Conservation (phyloP, 2,113 vertebrate species). For the Lophotis ruficrista region DNA sequence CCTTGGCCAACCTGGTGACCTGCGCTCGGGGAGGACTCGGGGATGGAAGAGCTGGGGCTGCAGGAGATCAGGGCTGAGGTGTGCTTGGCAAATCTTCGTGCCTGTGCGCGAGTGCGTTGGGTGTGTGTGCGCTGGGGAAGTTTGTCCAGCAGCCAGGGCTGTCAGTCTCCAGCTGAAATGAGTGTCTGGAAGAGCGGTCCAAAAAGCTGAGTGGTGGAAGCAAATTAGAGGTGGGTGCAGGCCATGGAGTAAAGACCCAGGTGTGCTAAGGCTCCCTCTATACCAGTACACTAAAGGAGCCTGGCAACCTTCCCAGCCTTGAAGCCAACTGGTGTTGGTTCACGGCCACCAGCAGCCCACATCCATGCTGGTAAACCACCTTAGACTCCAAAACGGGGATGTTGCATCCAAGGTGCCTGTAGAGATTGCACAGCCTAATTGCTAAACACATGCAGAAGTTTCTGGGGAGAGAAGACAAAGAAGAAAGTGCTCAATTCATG, state of each 20-base stretch:
- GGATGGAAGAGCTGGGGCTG: slow-evolving; percentile 34
- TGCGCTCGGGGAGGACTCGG: neutral
- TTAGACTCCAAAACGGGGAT: neutral
- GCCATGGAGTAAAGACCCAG: neutral
- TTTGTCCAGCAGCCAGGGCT: neutral
- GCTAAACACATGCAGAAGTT: neutral
- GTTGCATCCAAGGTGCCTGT: neutral
- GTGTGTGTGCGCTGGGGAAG: neutral
- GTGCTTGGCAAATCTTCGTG: neutral
- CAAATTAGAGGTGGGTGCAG: neutral
- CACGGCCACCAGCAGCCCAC: neutral
- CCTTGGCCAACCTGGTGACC: slow-evolving; percentile 20
- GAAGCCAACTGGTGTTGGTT: neutral
- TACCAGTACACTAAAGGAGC: neutral
- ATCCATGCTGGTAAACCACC: neutral
- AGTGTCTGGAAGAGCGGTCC: neutral
- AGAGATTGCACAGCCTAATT: neutral
- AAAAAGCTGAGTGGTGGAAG: neutral
- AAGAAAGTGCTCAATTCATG: neutral
- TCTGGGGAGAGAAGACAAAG: neutral
- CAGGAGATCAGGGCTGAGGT: slow-evolving; percentile 55
- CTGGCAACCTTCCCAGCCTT: neutral
- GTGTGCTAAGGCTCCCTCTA: neutral
- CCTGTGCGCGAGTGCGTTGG: neutral
- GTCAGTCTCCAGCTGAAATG: neutral